phyloP scores from a whole-genome alignment of 2,113 vertebrate species.

The Ptychochromis oligacanthus region DNA sequence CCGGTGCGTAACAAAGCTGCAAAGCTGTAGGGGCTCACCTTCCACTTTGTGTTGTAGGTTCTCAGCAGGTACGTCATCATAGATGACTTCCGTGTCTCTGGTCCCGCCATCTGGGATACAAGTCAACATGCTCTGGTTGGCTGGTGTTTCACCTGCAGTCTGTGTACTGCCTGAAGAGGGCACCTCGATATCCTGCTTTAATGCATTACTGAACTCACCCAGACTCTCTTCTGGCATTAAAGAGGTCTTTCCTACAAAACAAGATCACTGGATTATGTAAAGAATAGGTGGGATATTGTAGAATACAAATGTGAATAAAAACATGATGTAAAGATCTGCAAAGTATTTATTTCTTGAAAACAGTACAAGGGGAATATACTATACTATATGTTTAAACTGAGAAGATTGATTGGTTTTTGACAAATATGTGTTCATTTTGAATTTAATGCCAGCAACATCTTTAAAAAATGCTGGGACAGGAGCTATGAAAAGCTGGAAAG shows the following conservation, averaged over 20 bases:
- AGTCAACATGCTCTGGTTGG: neutral
- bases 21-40: neutral
- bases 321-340: too few species aligned
- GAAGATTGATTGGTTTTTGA: too few species aligned
- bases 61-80: conserved; percentile 46
- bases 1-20: too few species aligned
- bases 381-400: too few species aligned
- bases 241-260: neutral
- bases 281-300: neutral
- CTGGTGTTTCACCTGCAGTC: neutral
- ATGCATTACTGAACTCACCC: neutral
- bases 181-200: neutral
- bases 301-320: too few species aligned
- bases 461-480: too few species aligned
- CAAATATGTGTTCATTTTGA: too few species aligned
- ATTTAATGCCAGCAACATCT: too few species aligned
- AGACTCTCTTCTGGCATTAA: neutral
- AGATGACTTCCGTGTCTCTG: conserved; percentile 18
- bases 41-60: neutral
- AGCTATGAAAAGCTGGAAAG: too few species aligned
- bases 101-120: neutral
- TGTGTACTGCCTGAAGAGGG: neutral
- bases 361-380: too few species aligned
- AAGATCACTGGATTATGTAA: neutral
- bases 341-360: too few species aligned